Evolutionary conservation across 2,888 invertebrate species (phyloP), one percentile per base, ranked within the genome.

Genomic region (Heliconius hortense): DNA sequence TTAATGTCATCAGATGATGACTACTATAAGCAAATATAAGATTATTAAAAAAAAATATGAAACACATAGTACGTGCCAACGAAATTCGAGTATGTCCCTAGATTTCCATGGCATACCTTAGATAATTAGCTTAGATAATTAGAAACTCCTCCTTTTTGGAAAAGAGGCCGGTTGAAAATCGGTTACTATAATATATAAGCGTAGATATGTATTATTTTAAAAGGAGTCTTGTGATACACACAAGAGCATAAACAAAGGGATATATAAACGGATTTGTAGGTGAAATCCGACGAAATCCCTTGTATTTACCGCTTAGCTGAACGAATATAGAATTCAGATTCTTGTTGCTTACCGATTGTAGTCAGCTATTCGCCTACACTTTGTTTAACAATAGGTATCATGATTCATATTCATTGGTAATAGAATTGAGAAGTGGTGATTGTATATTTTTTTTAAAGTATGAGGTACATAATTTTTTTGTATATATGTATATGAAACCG

Each of bases 211-310:
- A 68, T 28, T 21, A 28, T 48, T 68, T 53, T 68, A 53, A 68
- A 68, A 68, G 53, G 53, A 53, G n/a, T 21, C n/a, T n/a, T n/a
- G n/a, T n/a, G n/a, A n/a, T n/a, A n/a, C n/a, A n/a, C 28, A 53
- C 68, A 31, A 53, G 28, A 74, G 64, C 66, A 72, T 72, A 76
- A 77, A 75, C 63, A 77, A 67, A 31, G 73, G 73, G 70, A 73
- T 76, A 75, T 64, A 74, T 69, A 74, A 77, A 62, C 62, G 73
- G 77, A 78, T 78, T 79, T 78, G 76, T 77, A 78, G 28, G 62
- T 71, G 62, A 74, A 76, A 78, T 78, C 78, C 75, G 69, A 62
- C 63, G 26, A 53, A 75, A 78, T 77, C 79, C 78, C 48, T 73
- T 39, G 79, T 77, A 78, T 77, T 79, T 76, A 73, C 77, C 73